Conservation (phyloP, 2,888 invertebrate species). For the Selenia dentaria region DNA sequence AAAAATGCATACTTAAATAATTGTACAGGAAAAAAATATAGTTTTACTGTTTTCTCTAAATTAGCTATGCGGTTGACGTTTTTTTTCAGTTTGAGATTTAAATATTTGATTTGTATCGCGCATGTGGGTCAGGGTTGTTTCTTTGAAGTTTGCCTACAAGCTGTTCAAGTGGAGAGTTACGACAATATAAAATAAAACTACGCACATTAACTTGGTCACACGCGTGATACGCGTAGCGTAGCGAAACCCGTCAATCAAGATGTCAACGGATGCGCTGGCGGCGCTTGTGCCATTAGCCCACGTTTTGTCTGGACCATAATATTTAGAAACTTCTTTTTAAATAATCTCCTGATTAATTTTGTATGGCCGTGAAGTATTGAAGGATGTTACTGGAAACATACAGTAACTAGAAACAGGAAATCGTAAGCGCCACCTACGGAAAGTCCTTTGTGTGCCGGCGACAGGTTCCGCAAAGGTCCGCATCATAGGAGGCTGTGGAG, state of each 20-base stretch:
- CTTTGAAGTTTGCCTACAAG: slow-evolving; percentile 50
- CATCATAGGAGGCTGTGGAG: slow-evolving; percentile 64
- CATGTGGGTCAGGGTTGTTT: slow-evolving; percentile 63
- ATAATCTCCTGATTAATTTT: neutral
- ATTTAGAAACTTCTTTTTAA: slow-evolving; percentile 4
- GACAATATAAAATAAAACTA: slow-evolving; percentile 54
- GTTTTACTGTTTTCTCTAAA: slow-evolving; percentile 12
- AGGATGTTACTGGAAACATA: too few relatives aligned
- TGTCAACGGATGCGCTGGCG: slow-evolving; percentile 48
- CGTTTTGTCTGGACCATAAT: slow-evolving; percentile 12
- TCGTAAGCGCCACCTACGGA: slow-evolving; percentile 22
- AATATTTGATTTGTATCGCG: slow-evolving; percentile 25
- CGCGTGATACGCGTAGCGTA: slow-evolving; percentile 47
- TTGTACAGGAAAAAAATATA: too few relatives aligned
- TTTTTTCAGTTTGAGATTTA: slow-evolving; percentile 26
- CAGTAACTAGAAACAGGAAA: slow-evolving; percentile 23
- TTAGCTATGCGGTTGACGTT: slow-evolving; percentile 13
- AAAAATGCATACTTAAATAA: too few relatives aligned
- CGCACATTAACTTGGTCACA: slow-evolving; percentile 42
- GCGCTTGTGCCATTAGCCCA: slow-evolving; percentile 19
- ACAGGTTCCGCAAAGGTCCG: slow-evolving; percentile 49
- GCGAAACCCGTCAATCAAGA: slow-evolving; percentile 68
- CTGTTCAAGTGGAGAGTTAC: slow-evolving; percentile 48
- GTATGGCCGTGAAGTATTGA: too few relatives aligned
- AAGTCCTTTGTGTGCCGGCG: slow-evolving; percentile 41